Base-by-base conservation (phyloP, 23 tunicate species). In the Corella eumyota region DNA sequence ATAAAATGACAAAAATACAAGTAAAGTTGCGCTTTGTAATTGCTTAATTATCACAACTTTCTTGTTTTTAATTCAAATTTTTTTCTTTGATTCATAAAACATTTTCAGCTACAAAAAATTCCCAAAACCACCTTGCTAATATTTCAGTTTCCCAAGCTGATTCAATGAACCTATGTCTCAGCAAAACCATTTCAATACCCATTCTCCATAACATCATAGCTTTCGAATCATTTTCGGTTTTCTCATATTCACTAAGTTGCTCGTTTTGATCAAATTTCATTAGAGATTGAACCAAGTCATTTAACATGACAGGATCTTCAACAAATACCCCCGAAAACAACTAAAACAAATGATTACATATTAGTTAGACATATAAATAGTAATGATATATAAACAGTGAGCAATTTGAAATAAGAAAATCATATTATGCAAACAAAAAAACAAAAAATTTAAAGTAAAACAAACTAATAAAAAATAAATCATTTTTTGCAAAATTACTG, bases 91-190 rank as follows among this genome's bases (percentile, higher is more conserved):
- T n/a, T n/a, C n/a, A n/a, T n/a, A n/a, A n/a, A n/a, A n/a, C n/a
- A n/a, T n/a, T n/a, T n/a, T n/a, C n/a, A n/a, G n/a, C n/a, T n/a
- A n/a, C n/a, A n/a, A n/a, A n/a, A n/a, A n/a, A n/a, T n/a, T n/a
- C n/a, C n/a, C n/a, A n/a, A n/a, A n/a, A n/a, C n/a, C n/a, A 85
- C 95, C 85, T 71, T 50, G 79, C 26, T 9, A 85, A 45, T 20
- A 76, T 71, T 31, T 85, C 95, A 25, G 95, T 85, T 35, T 85
- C 95, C 75, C 79, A 76, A 20, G 85, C 79, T 0, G 79, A 75
- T 36, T 85, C 80, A 25, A 68, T 34, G 58, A 85, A 60, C 24
- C 95, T 46, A 32, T 77, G 74, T 44, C 83, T 65, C 36, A 85
- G 62, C 60, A 85, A 71, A 0, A 85, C 67, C 37, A 58, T 52